Evolutionary conservation across 2,797 vertebrate species (phyloP).

Genomic region (Nyctibius grandis): DNA sequence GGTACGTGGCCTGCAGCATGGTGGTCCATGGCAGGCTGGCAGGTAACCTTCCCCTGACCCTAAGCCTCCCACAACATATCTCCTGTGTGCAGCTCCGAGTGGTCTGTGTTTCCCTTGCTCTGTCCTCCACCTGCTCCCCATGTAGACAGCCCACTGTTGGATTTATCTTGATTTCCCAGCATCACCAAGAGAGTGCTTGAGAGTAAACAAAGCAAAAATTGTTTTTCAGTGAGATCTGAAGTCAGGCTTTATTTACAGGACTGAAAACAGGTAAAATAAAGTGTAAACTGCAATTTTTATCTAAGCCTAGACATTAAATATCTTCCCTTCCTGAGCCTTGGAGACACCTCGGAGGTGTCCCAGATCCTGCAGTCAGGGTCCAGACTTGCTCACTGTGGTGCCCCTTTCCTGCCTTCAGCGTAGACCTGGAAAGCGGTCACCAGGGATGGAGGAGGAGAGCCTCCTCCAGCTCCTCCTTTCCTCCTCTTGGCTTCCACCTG

Average conservation of each 20-base stretch:
- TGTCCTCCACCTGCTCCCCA: not conserved
- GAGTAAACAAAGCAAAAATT: not conserved
- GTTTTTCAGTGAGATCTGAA: not conserved
- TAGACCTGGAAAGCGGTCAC: not conserved
- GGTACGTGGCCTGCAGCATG: accelerated
- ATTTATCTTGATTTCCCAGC: not conserved
- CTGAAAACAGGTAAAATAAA: not conserved
- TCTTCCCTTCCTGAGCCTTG: not conserved
- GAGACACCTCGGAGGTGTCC: not conserved
- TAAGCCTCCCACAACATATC: not conserved
- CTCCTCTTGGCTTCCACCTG: not conserved
- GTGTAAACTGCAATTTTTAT: not conserved
- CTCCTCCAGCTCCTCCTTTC: not conserved
- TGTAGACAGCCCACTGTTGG: not conserved
- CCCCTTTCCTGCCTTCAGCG: not conserved
- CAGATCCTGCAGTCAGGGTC: not conserved
- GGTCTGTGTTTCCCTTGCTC: not conserved
- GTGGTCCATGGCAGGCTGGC: not conserved
- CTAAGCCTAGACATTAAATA: not conserved
- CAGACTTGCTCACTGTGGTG: accelerated
- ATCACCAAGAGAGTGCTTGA: not conserved
- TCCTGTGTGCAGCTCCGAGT: not conserved
- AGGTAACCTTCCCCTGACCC: not conserved
- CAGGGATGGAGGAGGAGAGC: not conserved
- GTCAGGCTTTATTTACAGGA: not conserved